Percentiles rank a stretch among this genome's conserved stretches.
phyloP scores from a whole-genome alignment of 1,140 invertebrate genomes.

The Latrodectus geometricus region DNA sequence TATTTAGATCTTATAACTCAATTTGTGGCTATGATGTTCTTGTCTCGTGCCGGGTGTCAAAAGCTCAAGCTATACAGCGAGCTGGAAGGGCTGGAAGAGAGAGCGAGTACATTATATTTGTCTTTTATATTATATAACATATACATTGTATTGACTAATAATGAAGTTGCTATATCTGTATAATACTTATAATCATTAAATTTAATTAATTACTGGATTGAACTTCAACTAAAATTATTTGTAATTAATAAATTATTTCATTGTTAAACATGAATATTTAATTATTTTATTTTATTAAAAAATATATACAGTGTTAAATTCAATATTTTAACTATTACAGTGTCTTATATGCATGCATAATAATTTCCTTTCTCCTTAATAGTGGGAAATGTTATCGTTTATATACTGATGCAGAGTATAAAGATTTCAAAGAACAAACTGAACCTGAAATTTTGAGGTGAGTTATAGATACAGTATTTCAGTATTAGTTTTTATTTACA shows the following conservation, averaged over 20 bases:
- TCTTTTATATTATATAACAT: no score
- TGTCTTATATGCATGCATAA: background rate
- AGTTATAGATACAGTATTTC: background rate
- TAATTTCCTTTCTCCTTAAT: constrained; percentile 62
- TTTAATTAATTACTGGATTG: no score
- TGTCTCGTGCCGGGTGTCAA: constrained; percentile 85
- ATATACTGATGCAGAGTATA: constrained; percentile 75
- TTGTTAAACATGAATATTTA: no score
- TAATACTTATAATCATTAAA: no score
- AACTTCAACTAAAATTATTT: no score
- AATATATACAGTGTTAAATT: no score
- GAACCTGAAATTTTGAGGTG: constrained; percentile 85
- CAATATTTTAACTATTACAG: background rate
- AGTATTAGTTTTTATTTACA: background rate
- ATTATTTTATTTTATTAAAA: no score
- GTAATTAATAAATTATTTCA: no score
- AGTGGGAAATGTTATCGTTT: constrained; percentile 70
- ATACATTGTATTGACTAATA: no score
- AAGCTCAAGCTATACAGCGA: constrained; percentile 92
- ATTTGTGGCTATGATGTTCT: constrained; percentile 86
- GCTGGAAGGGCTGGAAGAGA: constrained; percentile 91
- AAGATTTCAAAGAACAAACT: constrained; percentile 77
- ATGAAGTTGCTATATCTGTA: no score
- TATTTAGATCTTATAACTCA: constrained; percentile 78
- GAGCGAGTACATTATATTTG: constrained; percentile 67